phyloP scores from a whole-genome alignment of 2,797 vertebrate species.

The Poecile montanus region DNA sequence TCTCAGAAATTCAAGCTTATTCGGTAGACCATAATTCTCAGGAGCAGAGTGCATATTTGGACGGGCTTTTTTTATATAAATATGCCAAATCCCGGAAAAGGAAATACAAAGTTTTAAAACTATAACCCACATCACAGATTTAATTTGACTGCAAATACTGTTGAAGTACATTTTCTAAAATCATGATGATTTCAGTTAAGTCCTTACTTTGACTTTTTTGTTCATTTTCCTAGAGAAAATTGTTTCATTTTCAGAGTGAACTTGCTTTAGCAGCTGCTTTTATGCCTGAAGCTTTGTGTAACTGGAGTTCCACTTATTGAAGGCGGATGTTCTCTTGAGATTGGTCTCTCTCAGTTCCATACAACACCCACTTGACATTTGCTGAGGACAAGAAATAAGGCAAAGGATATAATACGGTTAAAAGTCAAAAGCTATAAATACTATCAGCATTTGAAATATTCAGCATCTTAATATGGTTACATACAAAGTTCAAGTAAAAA shows the following conservation, averaged over 20 bases:
- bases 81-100: not conserved
- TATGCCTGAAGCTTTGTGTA: conserved; percentile 65
- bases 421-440: conserved; percentile 51
- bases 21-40: not conserved
- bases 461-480: conserved; percentile 32
- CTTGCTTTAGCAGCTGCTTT: conserved; percentile 60
- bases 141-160: conserved; percentile 55
- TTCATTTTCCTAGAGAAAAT: conserved; percentile 60
- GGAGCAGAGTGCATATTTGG: not conserved
- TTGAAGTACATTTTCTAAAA: conserved; percentile 41
- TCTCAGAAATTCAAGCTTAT: conserved; percentile 13
- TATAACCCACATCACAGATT: not conserved
- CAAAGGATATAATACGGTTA: conserved; percentile 57
- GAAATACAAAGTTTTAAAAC: conserved; percentile 34
- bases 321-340: conserved; percentile 58
- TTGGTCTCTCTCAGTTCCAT: conserved; percentile 30
- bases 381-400: conserved; percentile 54
- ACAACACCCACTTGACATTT: conserved; percentile 67
- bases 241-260: conserved; percentile 58
- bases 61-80: not conserved
- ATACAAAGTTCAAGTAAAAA: conserved; percentile 37
- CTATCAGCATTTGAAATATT: conserved; percentile 48
- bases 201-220: conserved; percentile 7
- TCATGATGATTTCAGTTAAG: not conserved
- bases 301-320: conserved; percentile 69